Conservation (phyloP, 1,140 invertebrate genomes). For the Nylanderia fulva region DNA sequence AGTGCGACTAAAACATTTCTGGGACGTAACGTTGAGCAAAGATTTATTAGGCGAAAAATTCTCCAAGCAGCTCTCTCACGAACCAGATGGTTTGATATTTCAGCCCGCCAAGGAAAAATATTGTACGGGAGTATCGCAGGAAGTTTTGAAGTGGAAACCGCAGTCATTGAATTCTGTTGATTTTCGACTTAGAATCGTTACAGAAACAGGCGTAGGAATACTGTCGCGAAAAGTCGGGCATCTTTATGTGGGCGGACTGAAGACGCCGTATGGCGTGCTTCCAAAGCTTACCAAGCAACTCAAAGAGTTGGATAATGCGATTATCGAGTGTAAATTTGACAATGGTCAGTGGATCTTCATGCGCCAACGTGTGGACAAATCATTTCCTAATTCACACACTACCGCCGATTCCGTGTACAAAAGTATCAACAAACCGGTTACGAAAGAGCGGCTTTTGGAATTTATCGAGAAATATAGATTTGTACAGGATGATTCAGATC, state of each 20-base stretch:
- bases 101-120: slow-evolving; percentile 97
- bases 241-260: slow-evolving; percentile 92
- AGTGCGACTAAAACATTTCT: slow-evolving; percentile 95
- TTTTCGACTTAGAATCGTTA: slow-evolving; percentile 95
- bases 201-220: slow-evolving; percentile 90
- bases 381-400: slow-evolving; percentile 95
- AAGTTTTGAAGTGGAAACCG: slow-evolving; percentile 99
- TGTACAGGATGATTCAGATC: slow-evolving; percentile 87
- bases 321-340: slow-evolving; percentile 97
- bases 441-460: slow-evolving; percentile 91
- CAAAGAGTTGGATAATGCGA: slow-evolving; percentile 95
- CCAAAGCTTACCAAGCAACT: slow-evolving; percentile 91
- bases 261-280: slow-evolving; percentile 90
- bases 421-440: slow-evolving; percentile 92
- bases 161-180: slow-evolving; percentile 97
- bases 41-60: slow-evolving; percentile 95
- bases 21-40: slow-evolving; percentile 90
- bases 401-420: slow-evolving; percentile 92
- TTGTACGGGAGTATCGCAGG: slow-evolving; percentile 91
- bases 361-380: slow-evolving; percentile 98
- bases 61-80: slow-evolving; percentile 93
- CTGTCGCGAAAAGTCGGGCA: slow-evolving; percentile 91
- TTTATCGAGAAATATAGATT: slow-evolving; percentile 90
- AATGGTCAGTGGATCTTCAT: slow-evolving; percentile 96
- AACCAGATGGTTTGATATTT: slow-evolving; percentile 99